Evolutionary conservation across 2,797 vertebrate species (phyloP).

Genomic region (Champsocephalus gunnari): DNA sequence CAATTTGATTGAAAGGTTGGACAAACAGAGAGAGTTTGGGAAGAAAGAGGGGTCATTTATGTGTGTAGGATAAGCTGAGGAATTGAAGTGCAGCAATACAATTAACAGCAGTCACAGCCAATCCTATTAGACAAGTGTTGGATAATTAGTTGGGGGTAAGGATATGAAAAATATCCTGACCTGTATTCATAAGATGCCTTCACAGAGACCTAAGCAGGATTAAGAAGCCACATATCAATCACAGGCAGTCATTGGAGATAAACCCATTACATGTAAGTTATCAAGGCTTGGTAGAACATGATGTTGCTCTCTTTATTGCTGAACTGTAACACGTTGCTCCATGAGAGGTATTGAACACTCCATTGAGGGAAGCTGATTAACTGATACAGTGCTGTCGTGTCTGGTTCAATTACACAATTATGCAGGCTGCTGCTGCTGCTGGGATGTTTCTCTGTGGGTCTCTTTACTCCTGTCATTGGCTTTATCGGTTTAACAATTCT

Average conservation of each 20-base stretch:
- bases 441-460: slow-evolving; percentile 47
- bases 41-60: slow-evolving; percentile 12
- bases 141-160: slow-evolving; percentile 67
- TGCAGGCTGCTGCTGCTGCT: slow-evolving; percentile 45
- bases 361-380: slow-evolving; percentile 54
- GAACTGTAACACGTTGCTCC: slow-evolving; percentile 77
- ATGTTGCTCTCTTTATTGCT: slow-evolving; percentile 71
- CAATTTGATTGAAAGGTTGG: slow-evolving; percentile 53
- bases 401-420: slow-evolving; percentile 76
- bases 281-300: slow-evolving; percentile 81
- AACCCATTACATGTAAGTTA: slow-evolving; percentile 81
- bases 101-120: slow-evolving; percentile 81
- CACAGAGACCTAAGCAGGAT: slow-evolving; percentile 81
- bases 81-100: slow-evolving; percentile 78
- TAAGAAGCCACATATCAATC: slow-evolving; percentile 81
- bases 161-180: slow-evolving; percentile 76
- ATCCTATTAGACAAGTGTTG: slow-evolving; percentile 85
- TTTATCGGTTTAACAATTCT: slow-evolving; percentile 15
- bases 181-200: slow-evolving; percentile 81
- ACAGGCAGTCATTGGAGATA: slow-evolving; percentile 79
- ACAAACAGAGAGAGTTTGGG: slow-evolving; percentile 19
- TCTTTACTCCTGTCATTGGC: slow-evolving; percentile 26
- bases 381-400: slow-evolving; percentile 68
- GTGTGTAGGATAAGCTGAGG: slow-evolving; percentile 60
- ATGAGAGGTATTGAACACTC: slow-evolving; percentile 71